These are phyloP conservation scores for Ciconia boyciana DNA, from an alignment of 2,113 vertebrate species.

Conservation along the genomic window DNA sequence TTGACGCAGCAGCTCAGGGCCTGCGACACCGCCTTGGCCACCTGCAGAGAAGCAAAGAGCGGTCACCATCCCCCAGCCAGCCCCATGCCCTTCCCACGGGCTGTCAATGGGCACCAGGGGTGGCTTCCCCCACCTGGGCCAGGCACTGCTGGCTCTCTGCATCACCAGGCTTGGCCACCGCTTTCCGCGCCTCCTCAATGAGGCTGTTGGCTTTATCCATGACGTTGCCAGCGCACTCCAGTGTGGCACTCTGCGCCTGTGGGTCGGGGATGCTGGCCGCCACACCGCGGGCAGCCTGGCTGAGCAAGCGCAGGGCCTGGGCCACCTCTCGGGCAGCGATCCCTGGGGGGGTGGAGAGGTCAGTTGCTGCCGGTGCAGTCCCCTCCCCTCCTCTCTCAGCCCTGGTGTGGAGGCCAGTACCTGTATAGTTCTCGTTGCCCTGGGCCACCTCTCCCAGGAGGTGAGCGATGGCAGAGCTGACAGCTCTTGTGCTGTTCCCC, in stretches of 20 bases:
- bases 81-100: neutral
- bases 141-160: slow-evolving; percentile 89
- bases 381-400: neutral
- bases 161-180: slow-evolving; percentile 86
- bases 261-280: slow-evolving; percentile 81
- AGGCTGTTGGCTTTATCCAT: slow-evolving; percentile 92
- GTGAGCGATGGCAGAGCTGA: slow-evolving; percentile 90
- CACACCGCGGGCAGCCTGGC: slow-evolving; percentile 84
- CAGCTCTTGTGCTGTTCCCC: slow-evolving; percentile 88
- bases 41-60: slow-evolving; percentile 66
- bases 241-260: slow-evolving; percentile 77
- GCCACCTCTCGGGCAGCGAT: slow-evolving; percentile 90
- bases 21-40: slow-evolving; percentile 91
- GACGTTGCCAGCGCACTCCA: slow-evolving; percentile 86
- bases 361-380: no score
- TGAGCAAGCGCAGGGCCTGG: slow-evolving; percentile 84
- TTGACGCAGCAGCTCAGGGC: slow-evolving; percentile 88
- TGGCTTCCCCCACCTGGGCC: slow-evolving; percentile 80
- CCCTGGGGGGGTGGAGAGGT: slow-evolving; percentile 60
- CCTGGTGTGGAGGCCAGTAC: slow-evolving; percentile 26
- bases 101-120: rapidly evolving
- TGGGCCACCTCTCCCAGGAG: slow-evolving; percentile 92
- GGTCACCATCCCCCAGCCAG: neutral
- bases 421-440: slow-evolving; percentile 97
- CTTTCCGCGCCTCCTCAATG: slow-evolving; percentile 88